Evolutionary conservation across 2,113 vertebrate genomes (phyloP).

Genomic region (Hiodon tergisus): DNA sequence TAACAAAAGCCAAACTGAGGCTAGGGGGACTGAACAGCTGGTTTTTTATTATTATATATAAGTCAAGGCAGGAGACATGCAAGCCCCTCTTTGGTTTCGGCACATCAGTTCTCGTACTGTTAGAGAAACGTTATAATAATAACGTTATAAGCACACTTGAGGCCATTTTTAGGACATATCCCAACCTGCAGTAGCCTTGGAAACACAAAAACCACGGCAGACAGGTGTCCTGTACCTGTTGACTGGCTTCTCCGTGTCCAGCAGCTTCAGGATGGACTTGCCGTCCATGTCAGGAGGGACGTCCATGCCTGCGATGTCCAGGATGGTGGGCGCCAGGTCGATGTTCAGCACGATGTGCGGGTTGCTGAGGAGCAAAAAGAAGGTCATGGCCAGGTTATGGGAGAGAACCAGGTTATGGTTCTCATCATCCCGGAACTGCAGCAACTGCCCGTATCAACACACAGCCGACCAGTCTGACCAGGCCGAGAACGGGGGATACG

Average conservation of each 20-base stretch:
- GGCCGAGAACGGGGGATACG: not conserved
- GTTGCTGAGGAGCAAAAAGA: slow-evolving; percentile 60
- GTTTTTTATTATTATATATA: no score
- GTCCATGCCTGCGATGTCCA: slow-evolving; percentile 92
- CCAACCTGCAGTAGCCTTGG: not conserved
- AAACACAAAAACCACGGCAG: not conserved
- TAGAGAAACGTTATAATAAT: not conserved
- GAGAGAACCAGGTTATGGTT: not conserved
- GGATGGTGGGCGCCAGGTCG: slow-evolving; percentile 90
- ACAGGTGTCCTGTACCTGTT: slow-evolving; percentile 67
- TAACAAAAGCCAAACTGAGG: slow-evolving; percentile 16
- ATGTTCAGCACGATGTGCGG: slow-evolving; percentile 94
- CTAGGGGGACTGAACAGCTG: not conserved
- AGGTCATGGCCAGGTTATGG: not conserved
- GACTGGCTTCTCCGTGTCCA: slow-evolving; percentile 76
- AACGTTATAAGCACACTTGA: no score
- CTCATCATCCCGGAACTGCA: not conserved
- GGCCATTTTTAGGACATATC: no score
- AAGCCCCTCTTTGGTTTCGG: not conserved
- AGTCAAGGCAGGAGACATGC: not conserved
- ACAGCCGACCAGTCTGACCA: not conserved
- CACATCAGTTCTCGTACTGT: not conserved
- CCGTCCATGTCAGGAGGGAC: slow-evolving; percentile 92
- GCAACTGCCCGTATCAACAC: not conserved
- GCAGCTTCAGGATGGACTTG: slow-evolving; percentile 82